Percentiles rank a stretch among this genome's conserved stretches.
These are phyloP conservation scores for Phalacrocorax aristotelis DNA, from an alignment of 2,113 vertebrate species.

Conservation along the genomic window DNA sequence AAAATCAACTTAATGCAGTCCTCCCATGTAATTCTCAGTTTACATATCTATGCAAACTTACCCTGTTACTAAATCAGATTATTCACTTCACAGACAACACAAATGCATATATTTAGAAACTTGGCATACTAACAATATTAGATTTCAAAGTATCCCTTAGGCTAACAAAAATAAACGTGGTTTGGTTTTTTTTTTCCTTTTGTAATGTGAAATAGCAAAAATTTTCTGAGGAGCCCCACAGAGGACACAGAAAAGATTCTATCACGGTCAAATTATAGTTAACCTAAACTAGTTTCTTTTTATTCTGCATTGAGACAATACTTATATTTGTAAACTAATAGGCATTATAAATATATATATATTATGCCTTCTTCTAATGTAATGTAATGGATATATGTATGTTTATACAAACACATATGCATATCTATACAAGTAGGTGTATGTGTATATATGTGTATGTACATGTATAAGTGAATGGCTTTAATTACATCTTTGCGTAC, in stretches of 20 bases:
- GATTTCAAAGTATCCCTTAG: background rate
- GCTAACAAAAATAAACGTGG: background rate
- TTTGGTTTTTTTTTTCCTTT: background rate
- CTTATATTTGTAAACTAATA: background rate
- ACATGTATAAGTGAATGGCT: background rate
- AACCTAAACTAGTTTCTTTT: background rate
- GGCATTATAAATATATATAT: background rate
- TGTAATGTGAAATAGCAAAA: background rate
- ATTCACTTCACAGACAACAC: background rate
- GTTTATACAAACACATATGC: background rate
- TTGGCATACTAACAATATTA: background rate
- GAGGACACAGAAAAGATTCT: background rate
- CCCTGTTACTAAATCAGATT: slow-evolving; percentile 15
- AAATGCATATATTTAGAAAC: background rate
- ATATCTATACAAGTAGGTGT: background rate
- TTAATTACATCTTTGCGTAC: background rate
- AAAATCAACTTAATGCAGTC: background rate
- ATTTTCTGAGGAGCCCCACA: background rate
- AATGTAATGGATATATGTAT: background rate
- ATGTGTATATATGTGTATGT: background rate
- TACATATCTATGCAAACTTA: slow-evolving; percentile 28
- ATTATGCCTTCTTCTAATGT: background rate
- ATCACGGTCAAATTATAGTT: background rate
- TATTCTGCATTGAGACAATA: background rate
- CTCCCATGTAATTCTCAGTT: background rate